phyloP scores from a whole-genome alignment of 2,113 vertebrate species.

The Panthera uncia region DNA sequence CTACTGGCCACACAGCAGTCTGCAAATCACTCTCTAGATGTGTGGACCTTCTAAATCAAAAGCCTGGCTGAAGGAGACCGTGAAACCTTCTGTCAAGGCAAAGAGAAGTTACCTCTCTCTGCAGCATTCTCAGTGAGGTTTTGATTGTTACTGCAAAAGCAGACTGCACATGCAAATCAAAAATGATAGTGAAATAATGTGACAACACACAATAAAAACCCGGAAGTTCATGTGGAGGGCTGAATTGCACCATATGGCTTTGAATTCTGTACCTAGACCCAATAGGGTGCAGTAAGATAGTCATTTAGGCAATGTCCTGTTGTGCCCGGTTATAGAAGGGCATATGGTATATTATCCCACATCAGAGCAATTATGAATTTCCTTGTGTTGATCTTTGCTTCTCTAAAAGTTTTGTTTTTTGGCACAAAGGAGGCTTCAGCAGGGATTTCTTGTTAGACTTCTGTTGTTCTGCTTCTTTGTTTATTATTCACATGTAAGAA shows the following conservation, averaged over 20 bases:
- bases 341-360: conserved; percentile 59
- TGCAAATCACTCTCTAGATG: neutral
- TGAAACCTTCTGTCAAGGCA: neutral
- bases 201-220: conserved; percentile 49
- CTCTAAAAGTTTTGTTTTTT: conserved; percentile 1
- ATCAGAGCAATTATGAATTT: conserved; percentile 55
- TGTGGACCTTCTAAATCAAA: neutral
- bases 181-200: conserved; percentile 60
- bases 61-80: neutral
- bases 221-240: conserved; percentile 50
- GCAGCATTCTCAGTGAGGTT: neutral
- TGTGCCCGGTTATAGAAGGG: conserved; percentile 28
- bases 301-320: conserved; percentile 36
- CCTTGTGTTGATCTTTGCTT: conserved; percentile 25
- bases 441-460: conserved; percentile 1
- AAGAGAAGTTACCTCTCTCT: neutral
- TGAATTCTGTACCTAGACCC: conserved; percentile 41
- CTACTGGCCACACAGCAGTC: neutral
- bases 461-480: neutral
- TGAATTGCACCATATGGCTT: conserved; percentile 63
- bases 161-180: conserved; percentile 43
- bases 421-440: neutral
- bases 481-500: neutral
- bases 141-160: conserved; percentile 31
- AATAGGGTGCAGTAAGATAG: conserved; percentile 32